Evolutionary conservation across 2,797 vertebrate genomes (phyloP).

Genomic region (Rhinichthys osculus): DNA sequence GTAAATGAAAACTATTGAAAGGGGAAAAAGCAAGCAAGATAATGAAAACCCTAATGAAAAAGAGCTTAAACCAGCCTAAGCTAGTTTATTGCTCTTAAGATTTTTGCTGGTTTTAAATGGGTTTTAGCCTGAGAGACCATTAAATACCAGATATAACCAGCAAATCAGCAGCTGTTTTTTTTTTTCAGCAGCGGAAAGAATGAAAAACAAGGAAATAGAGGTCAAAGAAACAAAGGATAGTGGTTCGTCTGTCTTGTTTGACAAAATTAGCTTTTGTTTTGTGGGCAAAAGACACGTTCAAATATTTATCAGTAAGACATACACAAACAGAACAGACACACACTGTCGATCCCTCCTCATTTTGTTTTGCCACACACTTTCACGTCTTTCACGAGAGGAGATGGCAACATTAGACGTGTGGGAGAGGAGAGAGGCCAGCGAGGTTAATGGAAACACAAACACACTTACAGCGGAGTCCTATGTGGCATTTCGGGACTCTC

Average conservation of each 20-base stretch:
- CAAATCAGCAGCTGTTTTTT: background rate
- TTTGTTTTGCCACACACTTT: slow-evolving; percentile 29
- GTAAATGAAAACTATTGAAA: slow-evolving; percentile 6
- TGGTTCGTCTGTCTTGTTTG: slow-evolving; percentile 10
- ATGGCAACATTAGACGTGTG: slow-evolving; percentile 58
- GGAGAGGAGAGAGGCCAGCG: slow-evolving; percentile 52
- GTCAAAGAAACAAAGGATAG: slow-evolving; percentile 10
- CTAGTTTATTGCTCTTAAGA: background rate
- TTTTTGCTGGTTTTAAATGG: background rate
- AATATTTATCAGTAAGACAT: slow-evolving; percentile 57
- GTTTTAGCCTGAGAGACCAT: background rate
- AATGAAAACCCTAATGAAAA: background rate
- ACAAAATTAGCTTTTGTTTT: slow-evolving; percentile 46
- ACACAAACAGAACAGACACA: slow-evolving; percentile 50
- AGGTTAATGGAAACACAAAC: slow-evolving; percentile 59
- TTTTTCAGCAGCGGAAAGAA: background rate
- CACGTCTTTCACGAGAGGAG: slow-evolving; percentile 32
- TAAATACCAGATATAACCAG: background rate
- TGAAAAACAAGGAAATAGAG: slow-evolving; percentile 1
- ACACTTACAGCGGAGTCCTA: slow-evolving; percentile 23
- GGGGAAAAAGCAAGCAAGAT: background rate
- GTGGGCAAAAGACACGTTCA: slow-evolving; percentile 44
- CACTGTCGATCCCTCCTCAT: background rate
- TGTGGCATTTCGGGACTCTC: slow-evolving; percentile 16
- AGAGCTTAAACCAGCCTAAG: background rate